phyloP scores from a whole-genome alignment of 2,797 vertebrate species.

The Momotus momota region DNA sequence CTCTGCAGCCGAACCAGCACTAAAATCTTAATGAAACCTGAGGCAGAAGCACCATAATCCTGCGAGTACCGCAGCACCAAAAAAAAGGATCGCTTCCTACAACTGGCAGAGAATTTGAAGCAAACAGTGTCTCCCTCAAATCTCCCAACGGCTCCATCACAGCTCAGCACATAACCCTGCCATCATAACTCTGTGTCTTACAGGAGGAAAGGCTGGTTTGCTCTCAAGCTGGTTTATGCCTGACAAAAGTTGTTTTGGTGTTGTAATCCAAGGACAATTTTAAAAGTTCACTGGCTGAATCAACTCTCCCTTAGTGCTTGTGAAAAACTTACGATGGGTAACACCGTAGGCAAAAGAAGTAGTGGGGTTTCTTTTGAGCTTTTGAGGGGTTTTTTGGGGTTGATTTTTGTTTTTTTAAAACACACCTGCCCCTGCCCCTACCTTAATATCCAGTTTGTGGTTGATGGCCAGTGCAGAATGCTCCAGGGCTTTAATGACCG shows the following conservation, averaged over 20 bases:
- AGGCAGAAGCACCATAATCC: background rate
- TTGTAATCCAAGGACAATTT: background rate
- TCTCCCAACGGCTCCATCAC: rapidly evolving
- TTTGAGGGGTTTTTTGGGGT: no score
- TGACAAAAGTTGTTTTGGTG: background rate
- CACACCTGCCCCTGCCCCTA: conserved; percentile 11
- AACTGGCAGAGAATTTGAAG: background rate
- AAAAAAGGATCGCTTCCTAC: background rate
- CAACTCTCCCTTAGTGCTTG: background rate
- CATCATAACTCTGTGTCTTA: background rate
- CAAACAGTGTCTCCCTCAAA: background rate
- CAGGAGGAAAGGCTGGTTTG: background rate
- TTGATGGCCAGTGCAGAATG: conserved; percentile 95
- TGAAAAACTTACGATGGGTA: background rate
- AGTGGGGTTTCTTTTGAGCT: no score
- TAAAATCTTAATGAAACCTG: background rate
- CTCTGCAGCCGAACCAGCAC: background rate
- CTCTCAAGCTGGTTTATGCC: background rate
- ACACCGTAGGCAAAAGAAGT: background rate
- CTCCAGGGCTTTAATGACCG: conserved; percentile 95
- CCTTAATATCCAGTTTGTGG: conserved; percentile 95
- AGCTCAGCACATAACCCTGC: background rate
- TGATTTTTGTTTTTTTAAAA: no score
- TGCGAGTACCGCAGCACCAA: background rate
- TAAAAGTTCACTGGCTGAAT: background rate